phyloP scores from a whole-genome alignment of 92 coral and sea anemone genomes.

The Meandrina meandrites region DNA sequence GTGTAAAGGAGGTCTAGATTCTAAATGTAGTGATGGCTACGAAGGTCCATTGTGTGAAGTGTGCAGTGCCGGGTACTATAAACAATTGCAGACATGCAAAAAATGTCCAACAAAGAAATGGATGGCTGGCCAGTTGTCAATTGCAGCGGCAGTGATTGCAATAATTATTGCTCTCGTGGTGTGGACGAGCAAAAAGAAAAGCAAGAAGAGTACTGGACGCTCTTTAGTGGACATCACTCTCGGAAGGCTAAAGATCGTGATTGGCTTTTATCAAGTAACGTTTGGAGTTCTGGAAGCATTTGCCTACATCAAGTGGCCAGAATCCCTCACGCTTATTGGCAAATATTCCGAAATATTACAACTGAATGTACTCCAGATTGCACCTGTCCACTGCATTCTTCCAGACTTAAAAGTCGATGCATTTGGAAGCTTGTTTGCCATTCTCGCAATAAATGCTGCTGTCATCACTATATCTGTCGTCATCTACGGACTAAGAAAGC shows the following conservation, averaged over 20 bases:
- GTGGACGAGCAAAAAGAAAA: slow-evolving; percentile 2
- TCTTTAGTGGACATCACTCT: background rate
- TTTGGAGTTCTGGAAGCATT: slow-evolving; percentile 15
- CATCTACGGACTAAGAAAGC: background rate
- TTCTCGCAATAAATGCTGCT: background rate
- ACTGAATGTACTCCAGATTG: slow-evolving; percentile 15
- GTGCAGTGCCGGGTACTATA: background rate
- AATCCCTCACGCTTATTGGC: background rate
- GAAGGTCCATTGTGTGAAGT: slow-evolving; percentile 8
- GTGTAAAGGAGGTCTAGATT: background rate
- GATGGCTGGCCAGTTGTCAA: slow-evolving; percentile 2
- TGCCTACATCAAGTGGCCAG: slow-evolving; percentile 14
- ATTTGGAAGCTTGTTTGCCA: background rate
- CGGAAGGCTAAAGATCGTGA: background rate
- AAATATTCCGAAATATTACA: slow-evolving; percentile 7
- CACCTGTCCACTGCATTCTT: background rate
- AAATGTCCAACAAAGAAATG: background rate
- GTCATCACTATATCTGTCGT: background rate
- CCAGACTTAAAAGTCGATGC: background rate
- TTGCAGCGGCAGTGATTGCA: background rate
- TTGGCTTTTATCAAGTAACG: slow-evolving; percentile 3
- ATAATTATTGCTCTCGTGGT: background rate
- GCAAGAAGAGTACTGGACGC: background rate
- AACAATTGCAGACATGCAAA: background rate
- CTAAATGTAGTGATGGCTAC: background rate